Evolutionary conservation across 1,140 invertebrate species (phyloP).

Genomic region (Drosophila equinoxialis): DNA sequence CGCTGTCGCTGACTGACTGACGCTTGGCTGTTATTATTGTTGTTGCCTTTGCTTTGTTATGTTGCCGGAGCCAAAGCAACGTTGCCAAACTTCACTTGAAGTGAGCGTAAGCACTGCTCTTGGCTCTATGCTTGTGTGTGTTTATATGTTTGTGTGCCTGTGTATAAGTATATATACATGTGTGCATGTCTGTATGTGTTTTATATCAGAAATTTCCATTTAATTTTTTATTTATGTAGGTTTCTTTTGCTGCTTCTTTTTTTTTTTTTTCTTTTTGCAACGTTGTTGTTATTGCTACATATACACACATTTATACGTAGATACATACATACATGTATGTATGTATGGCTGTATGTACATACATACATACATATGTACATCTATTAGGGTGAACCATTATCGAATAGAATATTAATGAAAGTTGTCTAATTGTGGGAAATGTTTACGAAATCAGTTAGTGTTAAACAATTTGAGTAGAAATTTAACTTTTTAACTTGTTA

Average conservation of each 20-base stretch:
- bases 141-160: neutral
- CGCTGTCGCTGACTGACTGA: slow-evolving; percentile 35
- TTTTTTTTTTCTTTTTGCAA: slow-evolving; percentile 49
- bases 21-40: slow-evolving; percentile 32
- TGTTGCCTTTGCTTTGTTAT: slow-evolving; percentile 24
- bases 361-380: slow-evolving; percentile 18
- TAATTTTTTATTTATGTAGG: slow-evolving; percentile 80
- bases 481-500: no score
- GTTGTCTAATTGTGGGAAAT: neutral
- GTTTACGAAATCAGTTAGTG: no score
- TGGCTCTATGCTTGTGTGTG: slow-evolving; percentile 20
- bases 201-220: slow-evolving; percentile 81
- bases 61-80: slow-evolving; percentile 56
- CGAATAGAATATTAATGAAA: slow-evolving; percentile 32
- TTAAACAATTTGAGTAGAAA: no score
- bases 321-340: slow-evolving; percentile 15
- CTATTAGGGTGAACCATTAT: slow-evolving; percentile 50
- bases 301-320: neutral
- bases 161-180: slow-evolving; percentile 7
- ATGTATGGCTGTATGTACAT: neutral
- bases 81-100: slow-evolving; percentile 69
- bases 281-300: slow-evolving; percentile 47
- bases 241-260: slow-evolving; percentile 40
- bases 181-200: slow-evolving; percentile 51
- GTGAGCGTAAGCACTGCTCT: slow-evolving; percentile 8